Evolutionary conservation across 1,140 invertebrate species (phyloP), one percentile per base, ranked within the genome.

Genomic region (Leucophenga varia): DNA sequence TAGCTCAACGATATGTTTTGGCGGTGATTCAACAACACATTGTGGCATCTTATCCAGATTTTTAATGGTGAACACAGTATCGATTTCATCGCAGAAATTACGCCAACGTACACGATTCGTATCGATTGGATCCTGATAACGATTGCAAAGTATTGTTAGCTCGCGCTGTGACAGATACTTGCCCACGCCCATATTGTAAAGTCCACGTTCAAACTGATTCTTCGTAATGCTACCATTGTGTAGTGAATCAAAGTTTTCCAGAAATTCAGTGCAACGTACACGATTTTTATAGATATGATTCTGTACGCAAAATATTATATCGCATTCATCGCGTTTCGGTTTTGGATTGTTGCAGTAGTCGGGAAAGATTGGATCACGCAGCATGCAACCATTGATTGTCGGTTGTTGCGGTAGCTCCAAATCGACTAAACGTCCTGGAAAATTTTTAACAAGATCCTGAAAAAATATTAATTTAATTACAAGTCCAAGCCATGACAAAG

Each of bases 41-140:
- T 75, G 75, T 7, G 86, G 85, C 52, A 77, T 76, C 61, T 86
- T 86, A 37, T 87, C 84, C 21, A 87, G 67, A 59, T 84, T 80
- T 48, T 85, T 85, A 5, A 81, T 77, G 0, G 84, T 84, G 49
- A 86, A 87, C 3, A 87, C 85, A 83, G 80, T 77, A 61, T 88
- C 82, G 32, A 87, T 81, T 58, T 88, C 86, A 54, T 87, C 83
- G 51, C 83, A 81, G 59, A 88, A 88, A n/a, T 79, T 82, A 28
- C 80, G 79, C 85, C 86, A 88, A 48, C 80, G 84, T 13, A 87
- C 76, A 28, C 81, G 76, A 17, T 79, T 76, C 0, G 72, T 71
- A 64, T 88, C 85, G 36, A 81, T 79, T 10, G 84, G 83, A 74
- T 87, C 85, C 31, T 76, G 57, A 64, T 88, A 88, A 59, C 84